phyloP scores from a whole-genome alignment of 2,888 invertebrate genomes.

The Morinoia aosen region DNA sequence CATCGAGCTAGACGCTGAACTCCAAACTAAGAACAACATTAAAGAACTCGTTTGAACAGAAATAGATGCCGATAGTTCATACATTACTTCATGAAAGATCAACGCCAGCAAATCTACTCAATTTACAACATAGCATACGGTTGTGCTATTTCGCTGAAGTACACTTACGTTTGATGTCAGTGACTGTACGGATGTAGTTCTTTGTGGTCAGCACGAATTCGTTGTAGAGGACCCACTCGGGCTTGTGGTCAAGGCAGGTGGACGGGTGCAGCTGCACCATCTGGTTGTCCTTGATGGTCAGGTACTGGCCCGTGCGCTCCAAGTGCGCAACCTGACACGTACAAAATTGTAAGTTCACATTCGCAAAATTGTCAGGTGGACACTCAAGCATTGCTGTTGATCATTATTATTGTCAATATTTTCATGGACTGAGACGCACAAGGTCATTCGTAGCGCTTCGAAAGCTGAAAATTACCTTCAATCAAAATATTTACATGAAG shows the following conservation, averaged over 20 bases:
- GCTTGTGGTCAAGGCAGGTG: constrained; percentile 98
- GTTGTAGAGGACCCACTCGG: constrained; percentile 99
- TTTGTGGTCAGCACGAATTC: constrained; percentile 99
- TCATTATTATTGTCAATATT: not conserved
- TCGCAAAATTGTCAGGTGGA: not conserved
- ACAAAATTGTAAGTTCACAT: not conserved
- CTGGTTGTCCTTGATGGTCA: constrained; percentile 99
- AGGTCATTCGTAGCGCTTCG: not conserved
- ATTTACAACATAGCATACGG: not conserved
- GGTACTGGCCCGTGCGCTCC: constrained; percentile 97
- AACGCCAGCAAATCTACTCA: not conserved
- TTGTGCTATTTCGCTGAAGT: not conserved
- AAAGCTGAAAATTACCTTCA: not conserved
- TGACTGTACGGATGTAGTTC: constrained; percentile 98
- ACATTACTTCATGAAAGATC: no score
- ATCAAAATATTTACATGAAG: no score
- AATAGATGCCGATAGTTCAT: no score
- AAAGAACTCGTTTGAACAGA: no score
- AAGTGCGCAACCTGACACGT: constrained; percentile 89
- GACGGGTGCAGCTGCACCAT: constrained; percentile 98
- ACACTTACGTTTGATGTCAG: constrained; percentile 95
- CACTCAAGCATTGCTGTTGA: not conserved
- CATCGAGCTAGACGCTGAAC: no score
- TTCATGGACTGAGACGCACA: not conserved
- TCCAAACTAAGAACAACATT: no score